phyloP scores from a whole-genome alignment of 1,140 invertebrate genomes.

The Odontomachus brunneus region DNA sequence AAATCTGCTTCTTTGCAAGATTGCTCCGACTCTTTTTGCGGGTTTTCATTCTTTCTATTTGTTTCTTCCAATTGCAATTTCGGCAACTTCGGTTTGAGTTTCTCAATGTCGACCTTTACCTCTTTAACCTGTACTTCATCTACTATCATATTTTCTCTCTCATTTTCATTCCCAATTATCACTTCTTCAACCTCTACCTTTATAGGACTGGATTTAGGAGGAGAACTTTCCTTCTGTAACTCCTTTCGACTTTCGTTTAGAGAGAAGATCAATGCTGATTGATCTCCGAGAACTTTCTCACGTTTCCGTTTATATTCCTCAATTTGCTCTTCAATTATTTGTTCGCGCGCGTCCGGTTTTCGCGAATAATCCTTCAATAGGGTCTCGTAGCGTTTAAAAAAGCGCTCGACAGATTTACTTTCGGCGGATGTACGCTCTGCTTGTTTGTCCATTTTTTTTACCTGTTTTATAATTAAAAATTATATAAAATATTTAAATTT shows the following conservation, averaged over 20 bases:
- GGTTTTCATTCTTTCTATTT: slow-evolving; percentile 69
- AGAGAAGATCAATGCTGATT: not conserved
- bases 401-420: slow-evolving; percentile 76
- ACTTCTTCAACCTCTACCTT: not conserved
- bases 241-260: not conserved
- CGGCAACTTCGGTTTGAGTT: not conserved
- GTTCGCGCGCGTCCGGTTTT: slow-evolving; percentile 73
- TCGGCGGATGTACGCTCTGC: slow-evolving; percentile 75
- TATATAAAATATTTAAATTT: no score
- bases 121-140: not conserved
- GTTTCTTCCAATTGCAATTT: slow-evolving; percentile 73
- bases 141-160: slow-evolving; percentile 1
- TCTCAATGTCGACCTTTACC: not conserved
- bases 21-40: slow-evolving; percentile 68
- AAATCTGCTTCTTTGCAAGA: slow-evolving; percentile 71
- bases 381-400: slow-evolving; percentile 76
- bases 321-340: slow-evolving; percentile 83
- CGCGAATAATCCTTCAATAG: slow-evolving; percentile 74
- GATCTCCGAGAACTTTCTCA: slow-evolving; percentile 80
- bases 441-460: slow-evolving; percentile 83
- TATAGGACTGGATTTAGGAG: not conserved
- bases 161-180: not conserved
- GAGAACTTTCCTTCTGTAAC: not conserved
- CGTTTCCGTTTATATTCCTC: slow-evolving; percentile 84
- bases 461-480: not conserved